Evolutionary conservation across 2,797 vertebrate genomes (phyloP).

Genomic region (Cynodonichthys magdalenae): DNA sequence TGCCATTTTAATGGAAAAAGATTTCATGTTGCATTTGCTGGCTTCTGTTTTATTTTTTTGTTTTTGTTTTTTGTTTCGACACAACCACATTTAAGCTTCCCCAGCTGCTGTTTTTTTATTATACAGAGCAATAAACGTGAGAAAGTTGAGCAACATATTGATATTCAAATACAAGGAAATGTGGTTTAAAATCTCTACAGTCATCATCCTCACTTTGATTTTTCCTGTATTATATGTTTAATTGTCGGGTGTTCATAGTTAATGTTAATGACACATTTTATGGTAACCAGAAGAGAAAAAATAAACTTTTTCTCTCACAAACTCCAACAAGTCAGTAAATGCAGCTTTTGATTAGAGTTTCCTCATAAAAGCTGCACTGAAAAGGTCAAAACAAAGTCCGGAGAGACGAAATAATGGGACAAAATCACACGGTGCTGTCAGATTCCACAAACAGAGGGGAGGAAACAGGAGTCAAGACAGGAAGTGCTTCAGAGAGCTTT

Average conservation of each 20-base stretch:
- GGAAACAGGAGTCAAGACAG: slow-evolving; percentile 46
- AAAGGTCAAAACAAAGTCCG: slow-evolving; percentile 58
- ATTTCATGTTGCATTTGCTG: no score
- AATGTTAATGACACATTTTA: slow-evolving; percentile 62
- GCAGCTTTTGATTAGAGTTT: slow-evolving; percentile 72
- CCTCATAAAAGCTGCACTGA: slow-evolving; percentile 53
- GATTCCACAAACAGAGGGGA: slow-evolving; percentile 49
- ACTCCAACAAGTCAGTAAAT: slow-evolving; percentile 62
- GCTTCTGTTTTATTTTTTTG: no score
- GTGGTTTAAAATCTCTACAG: no score
- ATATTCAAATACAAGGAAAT: no score
- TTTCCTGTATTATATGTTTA: slow-evolving; percentile 15
- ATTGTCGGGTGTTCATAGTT: slow-evolving; percentile 27
- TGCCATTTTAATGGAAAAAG: no score
- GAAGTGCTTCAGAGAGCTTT: slow-evolving; percentile 49
- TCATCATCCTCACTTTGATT: no score
- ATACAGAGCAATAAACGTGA: no score
- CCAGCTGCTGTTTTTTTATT: no score
- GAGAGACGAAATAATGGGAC: slow-evolving; percentile 35
- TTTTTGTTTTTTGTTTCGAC: no score
- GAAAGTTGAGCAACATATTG: no score
- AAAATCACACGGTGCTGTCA: slow-evolving; percentile 51
- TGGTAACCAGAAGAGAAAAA: slow-evolving; percentile 15
- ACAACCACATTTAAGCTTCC: no score
- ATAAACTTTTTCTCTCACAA: slow-evolving; percentile 58